A percentile compares a stretch with the other conserved stretches of the same genome.
Evolutionary conservation across 1,140 invertebrate genomes (phyloP).

Genomic region (Oscheius sp.): DNA sequence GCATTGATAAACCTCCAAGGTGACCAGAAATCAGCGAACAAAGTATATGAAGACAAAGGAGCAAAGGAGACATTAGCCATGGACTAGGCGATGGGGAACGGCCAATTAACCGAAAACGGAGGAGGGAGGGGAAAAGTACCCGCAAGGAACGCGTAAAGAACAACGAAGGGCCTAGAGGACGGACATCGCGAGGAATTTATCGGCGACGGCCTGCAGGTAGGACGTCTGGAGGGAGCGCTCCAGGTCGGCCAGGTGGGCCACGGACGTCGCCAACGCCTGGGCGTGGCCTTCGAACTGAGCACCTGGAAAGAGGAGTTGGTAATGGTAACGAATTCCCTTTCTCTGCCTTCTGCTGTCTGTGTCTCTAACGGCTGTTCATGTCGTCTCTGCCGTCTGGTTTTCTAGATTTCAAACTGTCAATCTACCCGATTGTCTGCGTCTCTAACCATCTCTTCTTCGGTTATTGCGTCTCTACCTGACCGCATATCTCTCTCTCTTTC

Average conservation of each 20-base stretch:
- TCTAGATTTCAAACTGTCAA: not conserved
- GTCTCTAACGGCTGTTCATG: not conserved
- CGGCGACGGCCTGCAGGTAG: constrained; percentile 16
- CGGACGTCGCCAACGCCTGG: constrained; percentile 13
- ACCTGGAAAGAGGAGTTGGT: not conserved
- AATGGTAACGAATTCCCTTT: not conserved
- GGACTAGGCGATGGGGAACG: no score
- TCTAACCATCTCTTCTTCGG: no score
- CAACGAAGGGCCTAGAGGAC: not conserved
- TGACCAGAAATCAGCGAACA: no score
- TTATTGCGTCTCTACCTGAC: no score
- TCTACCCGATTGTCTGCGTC: not conserved
- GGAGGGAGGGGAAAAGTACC: no score
- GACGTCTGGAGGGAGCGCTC: constrained; percentile 34
- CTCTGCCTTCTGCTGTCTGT: not conserved
- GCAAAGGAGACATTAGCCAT: no score
- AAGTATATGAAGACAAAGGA: no score
- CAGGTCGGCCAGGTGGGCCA: constrained; percentile 37
- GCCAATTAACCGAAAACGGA: no score
- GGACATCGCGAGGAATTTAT: not conserved
- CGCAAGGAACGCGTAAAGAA: no score
- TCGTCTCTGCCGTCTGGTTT: not conserved
- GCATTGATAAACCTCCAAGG: no score
- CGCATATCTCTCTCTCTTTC: not conserved
- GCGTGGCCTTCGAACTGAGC: constrained; percentile 32